Evolutionary conservation across 1,140 invertebrate species (phyloP).

Genomic region (Drosophila seguyi): DNA sequence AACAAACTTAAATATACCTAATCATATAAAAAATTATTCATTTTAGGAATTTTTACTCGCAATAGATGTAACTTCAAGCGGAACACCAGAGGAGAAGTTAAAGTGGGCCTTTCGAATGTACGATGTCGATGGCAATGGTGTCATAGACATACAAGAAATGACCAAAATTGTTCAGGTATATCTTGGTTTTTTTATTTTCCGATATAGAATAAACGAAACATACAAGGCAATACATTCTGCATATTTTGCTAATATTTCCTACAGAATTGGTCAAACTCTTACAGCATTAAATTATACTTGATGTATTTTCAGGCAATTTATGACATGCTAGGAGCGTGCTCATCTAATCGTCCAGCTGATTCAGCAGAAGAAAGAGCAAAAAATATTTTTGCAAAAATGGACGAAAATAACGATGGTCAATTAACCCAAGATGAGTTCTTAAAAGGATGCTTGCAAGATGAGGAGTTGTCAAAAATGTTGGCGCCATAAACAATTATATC

Average conservation of each 20-base stretch:
- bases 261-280: not conserved
- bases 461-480: constrained; percentile 97
- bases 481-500: constrained; percentile 90
- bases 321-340: constrained; percentile 98
- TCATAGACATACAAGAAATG: constrained; percentile 99
- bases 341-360: constrained; percentile 95
- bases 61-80: constrained; percentile 98
- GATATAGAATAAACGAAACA: not conserved
- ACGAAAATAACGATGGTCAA: constrained; percentile 99
- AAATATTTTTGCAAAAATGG: constrained; percentile 99
- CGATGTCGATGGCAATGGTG: constrained; percentile 99
- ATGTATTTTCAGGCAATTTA: constrained; percentile 95
- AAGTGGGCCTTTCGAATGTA: constrained; percentile 99
- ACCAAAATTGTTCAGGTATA: constrained; percentile 95
- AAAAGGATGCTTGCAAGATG: constrained; percentile 99
- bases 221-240: not conserved
- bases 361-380: constrained; percentile 98
- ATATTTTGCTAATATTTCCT: not conserved
- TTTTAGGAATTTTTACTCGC: constrained; percentile 96
- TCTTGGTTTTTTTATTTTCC: not conserved
- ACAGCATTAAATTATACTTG: not conserved
- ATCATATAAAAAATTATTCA: not conserved
- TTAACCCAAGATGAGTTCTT: constrained; percentile 99
- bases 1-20: not conserved
- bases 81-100: constrained; percentile 98